Evolutionary conservation across 1,140 invertebrate genomes (phyloP).

Genomic region (Samia ricini): DNA sequence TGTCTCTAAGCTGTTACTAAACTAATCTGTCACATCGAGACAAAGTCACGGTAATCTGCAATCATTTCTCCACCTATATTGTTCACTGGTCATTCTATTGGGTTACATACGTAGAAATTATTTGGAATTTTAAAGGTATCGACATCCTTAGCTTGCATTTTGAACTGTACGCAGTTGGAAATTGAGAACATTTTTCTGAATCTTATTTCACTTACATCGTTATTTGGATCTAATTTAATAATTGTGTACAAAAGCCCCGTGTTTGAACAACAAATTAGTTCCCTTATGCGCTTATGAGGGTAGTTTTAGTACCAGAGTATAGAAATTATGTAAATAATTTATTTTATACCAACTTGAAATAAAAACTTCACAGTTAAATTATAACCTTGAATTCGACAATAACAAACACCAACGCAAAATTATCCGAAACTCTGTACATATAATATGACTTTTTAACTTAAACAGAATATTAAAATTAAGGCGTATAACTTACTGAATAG

Average conservation of each 20-base stretch:
- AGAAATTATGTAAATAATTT: background rate
- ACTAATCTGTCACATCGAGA: background rate
- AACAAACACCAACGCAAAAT: too few relatives aligned
- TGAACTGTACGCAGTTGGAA: background rate
- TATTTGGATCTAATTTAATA: conserved; percentile 31
- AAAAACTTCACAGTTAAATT: background rate
- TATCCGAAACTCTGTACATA: too few relatives aligned
- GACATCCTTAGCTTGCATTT: background rate
- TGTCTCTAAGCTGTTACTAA: background rate
- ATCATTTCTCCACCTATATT: background rate
- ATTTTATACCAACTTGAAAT: background rate
- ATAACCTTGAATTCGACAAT: too few relatives aligned
- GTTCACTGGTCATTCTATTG: background rate
- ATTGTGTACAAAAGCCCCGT: conserved; percentile 58
- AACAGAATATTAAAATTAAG: background rate
- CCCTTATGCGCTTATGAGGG: conserved; percentile 69
- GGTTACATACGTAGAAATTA: background rate
- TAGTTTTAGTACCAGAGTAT: conserved; percentile 6
- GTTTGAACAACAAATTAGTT: conserved; percentile 75
- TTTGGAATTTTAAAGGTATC: background rate
- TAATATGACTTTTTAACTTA: background rate
- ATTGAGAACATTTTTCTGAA: background rate
- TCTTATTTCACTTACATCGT: conserved; percentile 5
- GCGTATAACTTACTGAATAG: conserved; percentile 26
- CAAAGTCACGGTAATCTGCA: conserved; percentile 3